Evolutionary conservation across 2,888 invertebrate genomes (phyloP).

Genomic region (Coleophora flavipennella): DNA sequence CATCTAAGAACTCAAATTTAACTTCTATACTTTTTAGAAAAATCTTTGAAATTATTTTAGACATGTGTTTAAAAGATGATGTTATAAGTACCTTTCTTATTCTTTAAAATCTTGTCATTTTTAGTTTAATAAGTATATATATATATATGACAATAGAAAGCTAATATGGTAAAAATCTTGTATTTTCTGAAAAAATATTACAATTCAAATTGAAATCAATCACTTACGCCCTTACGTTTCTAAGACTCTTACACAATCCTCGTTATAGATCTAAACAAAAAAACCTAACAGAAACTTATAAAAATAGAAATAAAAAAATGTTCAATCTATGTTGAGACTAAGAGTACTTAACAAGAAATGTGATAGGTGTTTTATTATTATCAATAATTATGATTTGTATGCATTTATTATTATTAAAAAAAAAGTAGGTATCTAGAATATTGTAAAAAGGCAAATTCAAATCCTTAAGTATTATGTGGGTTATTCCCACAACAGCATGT

Average conservation of each 20-base stretch:
- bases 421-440: not conserved
- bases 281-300: conserved; percentile 18
- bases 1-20: too few species aligned
- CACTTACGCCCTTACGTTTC: too few species aligned
- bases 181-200: conserved; percentile 17
- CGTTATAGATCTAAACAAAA: too few species aligned
- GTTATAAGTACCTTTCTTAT: too few species aligned
- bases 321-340: conserved; percentile 51
- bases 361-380: conserved; percentile 41
- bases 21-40: too few species aligned
- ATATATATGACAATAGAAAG: conserved; percentile 1
- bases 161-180: not conserved
- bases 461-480: conserved; percentile 21
- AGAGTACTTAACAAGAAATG: conserved; percentile 30
- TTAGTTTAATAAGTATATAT: not conserved
- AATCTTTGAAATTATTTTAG: too few species aligned
- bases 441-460: not conserved
- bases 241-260: too few species aligned
- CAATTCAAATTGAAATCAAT: too few species aligned
- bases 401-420: not conserved
- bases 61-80: too few species aligned
- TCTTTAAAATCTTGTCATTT: not conserved
- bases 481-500: conserved; percentile 39
- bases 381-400: not conserved
- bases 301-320: conserved; percentile 24